Conservation (phyloP, 2,113 vertebrate species). For the Anhinga anhinga region DNA sequence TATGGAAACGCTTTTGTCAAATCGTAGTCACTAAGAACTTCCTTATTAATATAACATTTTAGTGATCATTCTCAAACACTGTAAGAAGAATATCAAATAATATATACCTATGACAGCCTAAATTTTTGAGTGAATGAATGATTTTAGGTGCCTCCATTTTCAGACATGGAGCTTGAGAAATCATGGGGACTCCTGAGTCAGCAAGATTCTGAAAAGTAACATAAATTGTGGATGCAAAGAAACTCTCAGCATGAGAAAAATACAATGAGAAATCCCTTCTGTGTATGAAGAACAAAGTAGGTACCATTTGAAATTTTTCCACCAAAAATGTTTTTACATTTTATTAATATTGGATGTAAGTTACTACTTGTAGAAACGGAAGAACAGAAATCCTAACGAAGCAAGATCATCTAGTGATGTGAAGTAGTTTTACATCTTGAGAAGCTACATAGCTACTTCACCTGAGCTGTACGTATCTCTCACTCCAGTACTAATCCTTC, state of each 20-base stretch:
- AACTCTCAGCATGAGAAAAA: background rate
- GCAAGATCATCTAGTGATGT: background rate
- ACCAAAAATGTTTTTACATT: background rate
- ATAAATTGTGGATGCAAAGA: background rate
- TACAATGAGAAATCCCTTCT: background rate
- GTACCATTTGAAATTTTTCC: background rate
- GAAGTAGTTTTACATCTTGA: background rate
- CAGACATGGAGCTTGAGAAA: background rate
- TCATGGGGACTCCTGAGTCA: background rate
- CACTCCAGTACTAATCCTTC: background rate
- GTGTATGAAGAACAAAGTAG: background rate
- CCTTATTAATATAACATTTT: background rate
- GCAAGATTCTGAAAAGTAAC: background rate
- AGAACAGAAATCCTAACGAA: background rate
- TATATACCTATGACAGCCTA: background rate
- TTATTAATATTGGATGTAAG: background rate
- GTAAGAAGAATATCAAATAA: background rate
- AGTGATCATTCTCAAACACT: background rate
- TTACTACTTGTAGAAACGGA: background rate
- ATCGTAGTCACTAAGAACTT: background rate
- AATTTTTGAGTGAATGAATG: background rate
- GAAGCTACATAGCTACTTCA: background rate
- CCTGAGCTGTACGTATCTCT: background rate
- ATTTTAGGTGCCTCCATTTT: background rate
- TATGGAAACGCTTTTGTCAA: constrained; percentile 1